Percentiles rank a stretch among this genome's conserved stretches.
phyloP scores from a whole-genome alignment of 2,888 invertebrate genomes.

The Melinaea marsaeus region DNA sequence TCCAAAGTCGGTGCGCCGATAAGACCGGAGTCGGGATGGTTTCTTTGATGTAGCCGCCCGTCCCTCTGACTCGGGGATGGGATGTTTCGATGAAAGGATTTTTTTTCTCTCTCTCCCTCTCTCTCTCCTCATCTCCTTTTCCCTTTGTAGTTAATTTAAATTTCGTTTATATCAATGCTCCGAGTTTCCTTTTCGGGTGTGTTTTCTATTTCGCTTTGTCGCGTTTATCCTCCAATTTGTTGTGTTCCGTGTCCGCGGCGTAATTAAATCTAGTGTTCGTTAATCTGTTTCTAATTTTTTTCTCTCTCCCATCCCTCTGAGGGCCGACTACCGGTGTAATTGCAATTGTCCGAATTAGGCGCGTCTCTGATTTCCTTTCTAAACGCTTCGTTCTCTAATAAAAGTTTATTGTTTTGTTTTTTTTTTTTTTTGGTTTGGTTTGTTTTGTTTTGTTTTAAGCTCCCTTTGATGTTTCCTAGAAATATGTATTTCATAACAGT shows the following conservation, averaged over 20 bases:
- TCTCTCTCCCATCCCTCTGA: conserved; percentile 42
- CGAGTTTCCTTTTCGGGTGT: conserved; percentile 76
- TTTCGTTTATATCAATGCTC: conserved; percentile 79
- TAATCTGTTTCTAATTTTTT: conserved; percentile 67
- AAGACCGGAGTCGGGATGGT: conserved; percentile 64
- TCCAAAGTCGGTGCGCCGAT: conserved; percentile 74
- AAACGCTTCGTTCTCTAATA: conserved; percentile 54
- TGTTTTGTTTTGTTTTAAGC: conserved; percentile 39
- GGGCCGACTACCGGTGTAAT: conserved; percentile 63
- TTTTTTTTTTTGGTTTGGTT: conserved; percentile 42
- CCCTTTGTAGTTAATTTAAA: conserved; percentile 79
- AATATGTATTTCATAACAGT: conserved; percentile 15
- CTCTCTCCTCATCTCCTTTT: conserved; percentile 61
- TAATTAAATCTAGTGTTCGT: conserved; percentile 77
- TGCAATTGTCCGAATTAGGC: conserved; percentile 73
- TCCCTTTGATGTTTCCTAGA: conserved; percentile 30
- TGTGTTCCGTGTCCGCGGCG: conserved; percentile 73
- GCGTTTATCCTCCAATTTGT: conserved; percentile 78
- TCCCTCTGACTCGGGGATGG: conserved; percentile 74
- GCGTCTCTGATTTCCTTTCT: conserved; percentile 65
- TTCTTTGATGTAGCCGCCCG: conserved; percentile 76
- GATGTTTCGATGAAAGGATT: conserved; percentile 78
- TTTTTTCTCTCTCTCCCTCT: conserved; percentile 38
- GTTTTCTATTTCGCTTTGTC: conserved; percentile 78
- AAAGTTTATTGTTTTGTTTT: conserved; percentile 52